Percentiles rank a stretch among this genome's conserved stretches.
These are phyloP conservation scores for Hippotragus niger DNA, from an alignment of 2,113 vertebrate species.

Conservation along the genomic window DNA sequence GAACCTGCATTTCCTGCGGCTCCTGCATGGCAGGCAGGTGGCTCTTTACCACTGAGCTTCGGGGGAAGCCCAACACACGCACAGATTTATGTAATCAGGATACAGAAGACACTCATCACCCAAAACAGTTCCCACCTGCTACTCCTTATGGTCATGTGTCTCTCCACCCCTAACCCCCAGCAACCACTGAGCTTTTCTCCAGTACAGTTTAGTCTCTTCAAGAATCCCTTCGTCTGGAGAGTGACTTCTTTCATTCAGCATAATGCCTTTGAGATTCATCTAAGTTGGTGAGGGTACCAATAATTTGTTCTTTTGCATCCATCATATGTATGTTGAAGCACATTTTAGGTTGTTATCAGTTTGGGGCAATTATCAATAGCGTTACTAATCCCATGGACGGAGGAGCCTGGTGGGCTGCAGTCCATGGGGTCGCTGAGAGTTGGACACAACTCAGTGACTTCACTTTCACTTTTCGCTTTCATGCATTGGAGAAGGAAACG, in stretches of 20 bases:
- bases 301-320: background rate
- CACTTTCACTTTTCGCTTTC: too few species aligned
- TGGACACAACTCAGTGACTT: too few species aligned
- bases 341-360: background rate
- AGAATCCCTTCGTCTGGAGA: background rate
- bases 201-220: background rate
- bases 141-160: background rate
- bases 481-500: too few species aligned
- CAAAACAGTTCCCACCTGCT: background rate
- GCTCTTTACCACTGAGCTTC: background rate
- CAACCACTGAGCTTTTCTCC: background rate
- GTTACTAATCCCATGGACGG: too few species aligned
- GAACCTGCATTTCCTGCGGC: background rate
- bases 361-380: background rate
- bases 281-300: accelerated
- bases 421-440: too few species aligned
- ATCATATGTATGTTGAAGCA: accelerated
- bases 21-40: background rate
- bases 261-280: background rate
- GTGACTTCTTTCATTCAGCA: background rate
- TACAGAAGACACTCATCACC: background rate
- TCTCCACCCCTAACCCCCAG: background rate
- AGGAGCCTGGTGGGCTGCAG: too few species aligned
- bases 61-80: background rate
- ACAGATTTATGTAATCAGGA: background rate